Evolutionary conservation across 2,888 invertebrate genomes (phyloP), one percentile per base, ranked within the genome.

Genomic region (Agonum fuliginosum): DNA sequence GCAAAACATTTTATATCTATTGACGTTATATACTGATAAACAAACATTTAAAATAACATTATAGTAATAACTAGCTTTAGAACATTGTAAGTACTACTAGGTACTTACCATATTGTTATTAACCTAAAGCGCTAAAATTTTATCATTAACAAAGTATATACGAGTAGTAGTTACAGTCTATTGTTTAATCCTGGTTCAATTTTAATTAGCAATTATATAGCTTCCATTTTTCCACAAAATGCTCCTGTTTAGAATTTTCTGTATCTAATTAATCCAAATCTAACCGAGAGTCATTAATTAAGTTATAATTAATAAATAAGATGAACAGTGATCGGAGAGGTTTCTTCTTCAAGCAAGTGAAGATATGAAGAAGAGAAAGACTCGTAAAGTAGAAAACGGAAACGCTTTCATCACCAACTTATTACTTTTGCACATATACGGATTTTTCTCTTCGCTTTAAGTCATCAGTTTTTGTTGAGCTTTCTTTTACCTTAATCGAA

Each of bases 301-400:
- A 62, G 8, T 20, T 19, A 37, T 30, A 41, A 67, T 67, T 37
- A 67, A 37, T 67, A 67, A 54, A 8, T 24, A 54, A 67, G 67
- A 67, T 67, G 19, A 67, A 67, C 19, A 41, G 41, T 67, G 67
- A 67, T 67, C 37, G 19, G 67, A 8, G 6, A 37, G 19, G 20
- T 12, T 58, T 58, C 58, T 27, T 20, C 4, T n/a, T 5, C 8
- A 30, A 3, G n/a, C 3, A 30, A 58, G 58, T 58, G 58, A 54
- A 54, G 54, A 37, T n/a, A n/a, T n/a, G n/a, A 46, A 6, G 54
- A 67, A 67, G 67, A 67, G 67, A 67, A 67, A 67, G 65, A 65
- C 37, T 48, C 54, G 6, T 24, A 54, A 30, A 65, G 41, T 67
- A 67, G 67, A 67, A 54, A 62, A 62, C 62, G 62, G 62, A 62